These are phyloP conservation scores for Hybognathus amarus DNA, from an alignment of 2,797 vertebrate genomes.

Conservation along the genomic window DNA sequence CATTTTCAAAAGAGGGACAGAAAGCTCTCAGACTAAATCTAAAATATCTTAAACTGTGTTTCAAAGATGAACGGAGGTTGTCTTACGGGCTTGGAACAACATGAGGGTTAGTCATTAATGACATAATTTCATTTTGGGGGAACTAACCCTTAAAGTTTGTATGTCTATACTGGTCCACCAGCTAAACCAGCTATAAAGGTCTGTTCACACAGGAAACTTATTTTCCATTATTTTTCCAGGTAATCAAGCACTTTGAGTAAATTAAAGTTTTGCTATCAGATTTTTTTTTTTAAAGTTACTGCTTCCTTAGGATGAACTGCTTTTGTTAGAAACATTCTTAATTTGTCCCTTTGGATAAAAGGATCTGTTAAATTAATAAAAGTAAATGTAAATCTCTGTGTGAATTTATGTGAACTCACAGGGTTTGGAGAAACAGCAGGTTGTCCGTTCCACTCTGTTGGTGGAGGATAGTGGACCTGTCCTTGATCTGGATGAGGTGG, in stretches of 20 bases:
- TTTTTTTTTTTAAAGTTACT: not conserved
- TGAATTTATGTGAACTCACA: conserved; percentile 39
- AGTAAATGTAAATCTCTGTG: not conserved
- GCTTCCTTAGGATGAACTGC: not conserved
- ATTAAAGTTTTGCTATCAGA: too few species aligned
- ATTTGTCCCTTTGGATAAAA: not conserved
- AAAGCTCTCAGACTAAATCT: too few species aligned
- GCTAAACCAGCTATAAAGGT: not conserved
- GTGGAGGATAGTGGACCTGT: conserved; percentile 60
- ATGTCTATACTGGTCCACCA: not conserved
- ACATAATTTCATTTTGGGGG: too few species aligned
- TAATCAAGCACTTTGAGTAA: not conserved
- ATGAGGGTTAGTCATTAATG: too few species aligned
- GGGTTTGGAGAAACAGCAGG: conserved; percentile 50
- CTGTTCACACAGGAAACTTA: not conserved
- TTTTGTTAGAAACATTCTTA: not conserved
- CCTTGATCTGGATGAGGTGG: conserved; percentile 19
- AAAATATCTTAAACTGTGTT: too few species aligned
- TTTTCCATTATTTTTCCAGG: not conserved
- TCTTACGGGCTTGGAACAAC: too few species aligned
- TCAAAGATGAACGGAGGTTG: too few species aligned
- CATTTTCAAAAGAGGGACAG: too few species aligned
- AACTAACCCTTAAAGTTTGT: not conserved
- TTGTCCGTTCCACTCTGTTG: conserved; percentile 57
- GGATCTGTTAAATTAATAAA: not conserved